Evolutionary conservation across 2,888 invertebrate genomes (phyloP).

Genomic region (Meta bourneti): DNA sequence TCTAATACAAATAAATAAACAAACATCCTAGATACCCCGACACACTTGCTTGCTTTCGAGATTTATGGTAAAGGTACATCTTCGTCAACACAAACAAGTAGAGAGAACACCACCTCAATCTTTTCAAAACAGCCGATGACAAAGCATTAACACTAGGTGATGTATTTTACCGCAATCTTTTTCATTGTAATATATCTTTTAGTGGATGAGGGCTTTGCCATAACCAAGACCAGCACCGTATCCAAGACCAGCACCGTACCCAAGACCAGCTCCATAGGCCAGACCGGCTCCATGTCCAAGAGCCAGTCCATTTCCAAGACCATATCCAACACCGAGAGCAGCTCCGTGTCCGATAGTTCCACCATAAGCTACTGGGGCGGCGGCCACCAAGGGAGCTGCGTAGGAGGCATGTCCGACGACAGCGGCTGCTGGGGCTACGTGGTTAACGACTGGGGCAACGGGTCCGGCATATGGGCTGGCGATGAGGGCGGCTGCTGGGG

Average conservation of each 20-base stretch:
- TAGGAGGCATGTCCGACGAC: slow-evolving; percentile 14
- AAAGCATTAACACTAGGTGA: too few relatives aligned
- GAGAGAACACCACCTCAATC: too few relatives aligned
- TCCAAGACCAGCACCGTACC: slow-evolving; percentile 2
- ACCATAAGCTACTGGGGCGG: slow-evolving; percentile 5
- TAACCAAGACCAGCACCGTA: not conserved
- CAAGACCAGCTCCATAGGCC: slow-evolving; percentile 4
- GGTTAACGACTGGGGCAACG: slow-evolving; percentile 4
- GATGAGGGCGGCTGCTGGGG: slow-evolving; percentile 52
- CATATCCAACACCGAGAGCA: not conserved
- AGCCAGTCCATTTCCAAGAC: not conserved
- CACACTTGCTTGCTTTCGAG: too few relatives aligned
- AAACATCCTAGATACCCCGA: too few relatives aligned
- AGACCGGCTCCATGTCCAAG: not conserved
- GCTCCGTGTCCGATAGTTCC: slow-evolving; percentile 1
- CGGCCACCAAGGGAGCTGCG: not conserved
- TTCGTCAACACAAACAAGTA: too few relatives aligned
- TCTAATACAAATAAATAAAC: too few relatives aligned
- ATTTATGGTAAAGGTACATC: too few relatives aligned
- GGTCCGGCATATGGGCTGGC: slow-evolving; percentile 45
- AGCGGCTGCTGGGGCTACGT: slow-evolving; percentile 19
- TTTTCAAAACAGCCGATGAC: too few relatives aligned
- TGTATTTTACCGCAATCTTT: too few relatives aligned
- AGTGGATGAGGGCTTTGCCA: slow-evolving; percentile 21
- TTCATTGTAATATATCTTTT: not conserved